Base-by-base conservation (phyloP, 2,113 vertebrate species). In the Taxidea taxus region DNA sequence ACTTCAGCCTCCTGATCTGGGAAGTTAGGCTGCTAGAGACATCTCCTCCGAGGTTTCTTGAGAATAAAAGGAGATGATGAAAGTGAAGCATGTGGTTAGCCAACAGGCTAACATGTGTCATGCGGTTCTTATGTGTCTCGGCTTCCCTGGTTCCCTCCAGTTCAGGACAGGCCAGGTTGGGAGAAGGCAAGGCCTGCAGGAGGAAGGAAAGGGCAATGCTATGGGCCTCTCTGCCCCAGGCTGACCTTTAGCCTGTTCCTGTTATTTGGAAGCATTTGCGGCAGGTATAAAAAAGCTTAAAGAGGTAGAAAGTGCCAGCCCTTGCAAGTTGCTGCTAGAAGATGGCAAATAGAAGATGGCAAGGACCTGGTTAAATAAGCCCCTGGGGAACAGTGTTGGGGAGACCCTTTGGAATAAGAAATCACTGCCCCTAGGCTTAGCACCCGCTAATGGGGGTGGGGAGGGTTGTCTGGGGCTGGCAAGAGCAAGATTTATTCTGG, bases 401-500 rank as follows among this genome's bases (percentile, higher is more conserved):
- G 60, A 54, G 14, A 62, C 39, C 31, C 29, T 92, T 81, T 80
- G 58, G 64, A 87, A n/a, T 4, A 37, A 80, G 39, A 95, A 97
- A 93, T 47, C 13, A 42, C 34, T 4, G 5, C 9, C 37, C 16
- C 23, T 37, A 51, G 68, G 31, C 54, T 47, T n/a, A 37, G 27
- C 13, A 66, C 49, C 47, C 47, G 6, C 54, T 64, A 68, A 87
- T 44, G 44, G 86, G 18, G 74, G 14, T 25, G 42, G 13, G 75
- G 85, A 56, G 75, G 10, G n/a, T 3, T 27, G 47, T 29, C 14
- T 5, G 21, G 31, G 27, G 1, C 21, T 49, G 12, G 68, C 10
- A 44, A 89, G 47, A 75, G 34, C 39, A 95, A 72, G 68, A 58
- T 88, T 96, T 29, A 5, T 92, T 97, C 91, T 86, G 72, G n/a